A percentile compares a stretch with the other conserved stretches of the same genome.
These are phyloP conservation scores for Monarcha castaneiventris DNA, from an alignment of 2,113 vertebrate genomes.

Conservation along the genomic window DNA sequence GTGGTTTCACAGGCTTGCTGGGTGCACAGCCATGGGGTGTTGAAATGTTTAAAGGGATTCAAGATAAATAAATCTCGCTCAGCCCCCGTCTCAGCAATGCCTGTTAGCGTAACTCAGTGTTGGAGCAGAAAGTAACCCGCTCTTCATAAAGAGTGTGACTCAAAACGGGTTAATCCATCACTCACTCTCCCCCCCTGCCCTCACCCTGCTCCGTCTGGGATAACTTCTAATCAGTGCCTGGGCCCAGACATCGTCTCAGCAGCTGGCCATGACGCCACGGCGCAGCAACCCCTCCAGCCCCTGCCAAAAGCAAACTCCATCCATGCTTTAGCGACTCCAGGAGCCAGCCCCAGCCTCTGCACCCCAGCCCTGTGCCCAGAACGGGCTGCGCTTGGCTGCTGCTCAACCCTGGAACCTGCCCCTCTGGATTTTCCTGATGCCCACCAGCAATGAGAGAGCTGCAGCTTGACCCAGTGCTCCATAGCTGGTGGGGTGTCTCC, in stretches of 20 bases:
- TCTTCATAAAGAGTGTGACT: not conserved
- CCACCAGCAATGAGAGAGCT: not conserved
- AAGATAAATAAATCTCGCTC: constrained; percentile 55
- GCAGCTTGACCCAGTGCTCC: not conserved
- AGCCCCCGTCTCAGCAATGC: constrained; percentile 3
- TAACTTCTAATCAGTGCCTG: constrained; percentile 20
- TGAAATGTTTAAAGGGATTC: constrained; percentile 64
- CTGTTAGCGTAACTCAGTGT: not conserved
- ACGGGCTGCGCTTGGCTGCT: not conserved
- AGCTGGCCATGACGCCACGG: not conserved
- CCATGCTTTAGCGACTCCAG: not conserved
- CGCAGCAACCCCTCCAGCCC: not conserved
- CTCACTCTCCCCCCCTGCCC: not conserved
- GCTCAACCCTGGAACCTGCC: not conserved
- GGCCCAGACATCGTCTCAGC: constrained; percentile 20
- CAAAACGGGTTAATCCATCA: constrained; percentile 17
- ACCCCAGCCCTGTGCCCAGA: rapidly evolving
- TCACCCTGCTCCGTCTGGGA: not conserved
- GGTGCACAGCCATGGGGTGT: constrained; percentile 33
- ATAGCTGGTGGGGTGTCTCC: not conserved
- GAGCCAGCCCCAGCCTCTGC: not conserved
- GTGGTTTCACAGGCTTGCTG: constrained; percentile 37
- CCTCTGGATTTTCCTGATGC: not conserved
- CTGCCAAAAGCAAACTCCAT: not conserved
- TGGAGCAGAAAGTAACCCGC: not conserved